Evolutionary conservation across 2,888 invertebrate genomes (phyloP), one percentile per base, ranked within the genome.

Genomic region (Leptinotarsa haldemani): DNA sequence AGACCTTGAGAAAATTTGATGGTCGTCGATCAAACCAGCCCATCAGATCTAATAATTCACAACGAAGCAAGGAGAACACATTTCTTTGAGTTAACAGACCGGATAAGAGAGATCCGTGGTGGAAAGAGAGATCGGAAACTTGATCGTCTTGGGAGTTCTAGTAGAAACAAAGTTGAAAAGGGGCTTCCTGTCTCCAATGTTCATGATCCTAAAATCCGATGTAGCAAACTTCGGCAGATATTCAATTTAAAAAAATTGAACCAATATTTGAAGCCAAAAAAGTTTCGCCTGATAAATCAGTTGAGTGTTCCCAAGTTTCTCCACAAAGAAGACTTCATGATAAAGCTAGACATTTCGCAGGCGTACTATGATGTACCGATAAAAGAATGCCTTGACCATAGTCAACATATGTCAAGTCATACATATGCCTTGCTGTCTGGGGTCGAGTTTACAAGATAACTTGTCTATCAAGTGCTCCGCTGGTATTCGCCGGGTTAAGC

Each of bases 401-500:
- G n/a, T n/a, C n/a, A n/a, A n/a, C n/a, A n/a, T n/a, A n/a, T n/a
- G n/a, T n/a, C n/a, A n/a, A n/a, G n/a, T n/a, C n/a, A 52, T 78
- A 71, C 47, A 73, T 79, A 5, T 68, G 69, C 16, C 20, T 77
- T 16, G 66, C 65, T 16, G 63, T 73, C 75, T 22, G 70, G n/a
- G 69, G 65, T n/a, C 63, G 53, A 12, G 30, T 79, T 30, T 74
- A 70, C 61, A 70, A 78, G 4, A 80, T 78, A 73, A 68, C 77
- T 1, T 71, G 81, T 0, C 75, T 83, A 3, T 71, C 82, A n/a
- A 78, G 73, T 4, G 82, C 81, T 0, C 82, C 82, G 0, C 40
- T 71, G 52, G 75, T 73, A 13, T 83, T 82, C 70, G 74, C 81
- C 3, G 66, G 75, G 9, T 40, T 82, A 0, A 69, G 79, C 61